These are phyloP conservation scores for Lucilia sericata DNA, from an alignment of 1,140 invertebrate genomes.

Conservation along the genomic window DNA sequence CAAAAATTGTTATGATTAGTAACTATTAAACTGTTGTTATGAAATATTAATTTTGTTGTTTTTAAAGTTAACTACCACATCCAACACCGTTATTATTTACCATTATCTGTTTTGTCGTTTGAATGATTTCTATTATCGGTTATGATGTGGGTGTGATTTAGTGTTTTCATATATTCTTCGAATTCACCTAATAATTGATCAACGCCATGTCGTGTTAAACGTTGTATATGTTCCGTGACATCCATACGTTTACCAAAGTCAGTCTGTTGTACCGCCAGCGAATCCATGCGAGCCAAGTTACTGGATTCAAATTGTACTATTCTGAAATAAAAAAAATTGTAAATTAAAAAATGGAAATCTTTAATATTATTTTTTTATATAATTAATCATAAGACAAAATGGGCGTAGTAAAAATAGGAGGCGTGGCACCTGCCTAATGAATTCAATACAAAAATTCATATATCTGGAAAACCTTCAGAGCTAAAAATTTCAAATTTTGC, in stretches of 20 bases:
- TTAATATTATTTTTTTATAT: too few species aligned
- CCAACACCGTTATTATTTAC: constrained; percentile 40
- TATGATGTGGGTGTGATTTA: constrained; percentile 28
- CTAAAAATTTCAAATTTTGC: too few species aligned
- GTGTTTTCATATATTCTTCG: constrained; percentile 30
- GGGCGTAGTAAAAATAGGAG: too few species aligned
- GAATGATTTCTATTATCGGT: constrained; percentile 29
- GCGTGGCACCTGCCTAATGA: too few species aligned
- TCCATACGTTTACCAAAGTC: constrained; percentile 58
- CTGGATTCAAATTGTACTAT: constrained; percentile 53
- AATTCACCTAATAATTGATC: constrained; percentile 64
- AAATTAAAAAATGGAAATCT: too few species aligned
- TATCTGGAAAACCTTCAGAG: too few species aligned
- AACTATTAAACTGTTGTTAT: neutral
- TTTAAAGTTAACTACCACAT: neutral
- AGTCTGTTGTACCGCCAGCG: constrained; percentile 57
- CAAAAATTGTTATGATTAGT: neutral
- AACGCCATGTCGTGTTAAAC: constrained; percentile 53
- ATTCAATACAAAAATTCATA: too few species aligned
- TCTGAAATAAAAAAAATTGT: constrained; percentile 47
- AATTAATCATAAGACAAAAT: too few species aligned
- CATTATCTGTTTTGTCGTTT: neutral
- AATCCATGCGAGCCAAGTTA: constrained; percentile 58
- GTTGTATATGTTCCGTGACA: constrained; percentile 59
- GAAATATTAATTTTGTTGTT: neutral